phyloP scores from a whole-genome alignment of 1,140 invertebrate species.

The Neodiprion pinetum region DNA sequence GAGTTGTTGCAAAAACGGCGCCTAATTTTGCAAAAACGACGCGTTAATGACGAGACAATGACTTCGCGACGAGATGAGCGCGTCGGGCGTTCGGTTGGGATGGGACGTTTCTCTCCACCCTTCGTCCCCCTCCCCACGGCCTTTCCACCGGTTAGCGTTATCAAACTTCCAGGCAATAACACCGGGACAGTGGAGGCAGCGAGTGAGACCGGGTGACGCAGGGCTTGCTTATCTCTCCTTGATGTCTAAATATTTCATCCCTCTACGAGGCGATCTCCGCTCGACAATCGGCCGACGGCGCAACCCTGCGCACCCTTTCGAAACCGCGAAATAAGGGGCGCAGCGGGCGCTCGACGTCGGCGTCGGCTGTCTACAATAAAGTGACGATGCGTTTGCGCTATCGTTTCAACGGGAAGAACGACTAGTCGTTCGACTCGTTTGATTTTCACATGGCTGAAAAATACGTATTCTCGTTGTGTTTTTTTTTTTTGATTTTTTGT shows the following conservation, averaged over 20 bases:
- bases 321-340: no score
- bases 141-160: constrained; percentile 27
- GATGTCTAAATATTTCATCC: constrained; percentile 7
- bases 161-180: constrained; percentile 46
- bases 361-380: no score
- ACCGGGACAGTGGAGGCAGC: constrained; percentile 24
- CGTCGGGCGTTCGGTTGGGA: not conserved
- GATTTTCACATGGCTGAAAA: no score
- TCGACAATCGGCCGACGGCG: not conserved
- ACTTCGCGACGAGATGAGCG: not conserved
- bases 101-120: constrained; percentile 8
- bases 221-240: constrained; percentile 1
- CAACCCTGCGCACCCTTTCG: no score
- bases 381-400: no score
- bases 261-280: not conserved
- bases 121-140: not conserved
- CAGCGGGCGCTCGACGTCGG: no score
- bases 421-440: no score
- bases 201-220: constrained; percentile 3
- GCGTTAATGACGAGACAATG: constrained; percentile 16
- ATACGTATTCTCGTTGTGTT: no score
- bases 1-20: not conserved
- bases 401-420: no score
- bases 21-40: constrained; percentile 10
- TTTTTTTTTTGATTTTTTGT: no score